Evolutionary conservation across 1,140 invertebrate genomes (phyloP).

Genomic region (Eupristina koningsbergeri): DNA sequence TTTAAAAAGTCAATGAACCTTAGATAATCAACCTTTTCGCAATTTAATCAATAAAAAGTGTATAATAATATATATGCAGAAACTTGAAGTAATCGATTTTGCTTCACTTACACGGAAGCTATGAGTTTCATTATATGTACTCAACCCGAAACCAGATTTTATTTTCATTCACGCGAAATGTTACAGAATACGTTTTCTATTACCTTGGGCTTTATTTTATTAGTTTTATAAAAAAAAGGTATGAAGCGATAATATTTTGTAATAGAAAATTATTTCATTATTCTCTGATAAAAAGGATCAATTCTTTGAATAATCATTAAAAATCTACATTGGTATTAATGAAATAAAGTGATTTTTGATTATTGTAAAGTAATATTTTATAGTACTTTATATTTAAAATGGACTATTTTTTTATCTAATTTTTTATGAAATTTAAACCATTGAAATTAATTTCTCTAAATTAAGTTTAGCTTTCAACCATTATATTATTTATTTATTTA

Average conservation of each 20-base stretch:
- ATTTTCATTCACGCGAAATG: conserved; percentile 16
- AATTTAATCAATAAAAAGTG: background rate
- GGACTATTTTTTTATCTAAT: too few species aligned
- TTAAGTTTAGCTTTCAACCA: too few species aligned
- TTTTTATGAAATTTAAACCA: too few species aligned
- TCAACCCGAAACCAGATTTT: conserved; percentile 10
- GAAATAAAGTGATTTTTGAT: background rate
- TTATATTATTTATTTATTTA: too few species aligned
- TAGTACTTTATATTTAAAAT: background rate
- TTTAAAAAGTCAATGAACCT: background rate
- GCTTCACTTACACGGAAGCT: background rate
- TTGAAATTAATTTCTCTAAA: too few species aligned
- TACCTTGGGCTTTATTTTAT: conserved; percentile 48
- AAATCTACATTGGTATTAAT: background rate
- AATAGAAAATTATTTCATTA: too few species aligned
- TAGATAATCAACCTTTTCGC: background rate
- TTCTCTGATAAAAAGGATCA: too few species aligned
- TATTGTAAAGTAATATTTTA: background rate
- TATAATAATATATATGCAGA: background rate
- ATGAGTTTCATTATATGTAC: background rate
- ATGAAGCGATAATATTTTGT: background rate
- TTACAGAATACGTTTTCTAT: conserved; percentile 51
- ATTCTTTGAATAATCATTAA: background rate
- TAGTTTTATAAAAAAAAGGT: conserved; percentile 12
- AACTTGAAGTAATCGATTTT: conserved; percentile 1